Base-by-base conservation (phyloP, 2,113 vertebrate genomes). In the Perca flavescens region DNA sequence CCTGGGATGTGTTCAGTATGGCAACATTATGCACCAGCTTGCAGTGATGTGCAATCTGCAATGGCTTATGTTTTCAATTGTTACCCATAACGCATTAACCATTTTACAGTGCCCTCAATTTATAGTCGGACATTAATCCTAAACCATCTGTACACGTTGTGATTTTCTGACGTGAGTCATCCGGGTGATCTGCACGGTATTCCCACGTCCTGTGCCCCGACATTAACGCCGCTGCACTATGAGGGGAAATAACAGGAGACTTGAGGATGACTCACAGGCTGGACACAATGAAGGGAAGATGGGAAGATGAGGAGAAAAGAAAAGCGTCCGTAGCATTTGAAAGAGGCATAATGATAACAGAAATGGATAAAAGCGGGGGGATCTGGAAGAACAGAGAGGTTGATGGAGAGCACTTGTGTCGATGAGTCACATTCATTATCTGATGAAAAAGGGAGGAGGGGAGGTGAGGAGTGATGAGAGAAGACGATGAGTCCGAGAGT, bases 381-480 rank as follows among this genome's bases (percentile, higher is more conserved):
- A 2, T 12, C 8, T 36, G 61, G 16, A 52, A 56, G 58, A 49
- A 22, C 31, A 3, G 50, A 65, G 71, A 52, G 36, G 82, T 16
- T 70, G 72, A 68, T 56, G 10, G 64, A 66, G 52, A 71, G 80
- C 58, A 22, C 79, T 88, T 6, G 46, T 11, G 79, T 68, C 8
- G 47, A 85, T 88, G 83, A 85, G 79, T 74, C 83, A 67, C 46
- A 85, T 74, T 86, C 54, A 83, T 86, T 79, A 86, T 54, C 34
- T 69, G 85, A 87, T 77, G 68, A 31, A 70, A 64, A 77, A 53
- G 4, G 61, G 21, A 36, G 13, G n/a, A 12, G n/a, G 36, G 58
- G 47, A 22, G 14, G 28, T 28, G 28, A 28, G 15, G 12, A 1
- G 52, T 50, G 25, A n/a, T n/a, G 22, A 22, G 54, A 73, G 68